phyloP scores from a whole-genome alignment of 2,113 vertebrate genomes.

The Alligator mississippiensis region DNA sequence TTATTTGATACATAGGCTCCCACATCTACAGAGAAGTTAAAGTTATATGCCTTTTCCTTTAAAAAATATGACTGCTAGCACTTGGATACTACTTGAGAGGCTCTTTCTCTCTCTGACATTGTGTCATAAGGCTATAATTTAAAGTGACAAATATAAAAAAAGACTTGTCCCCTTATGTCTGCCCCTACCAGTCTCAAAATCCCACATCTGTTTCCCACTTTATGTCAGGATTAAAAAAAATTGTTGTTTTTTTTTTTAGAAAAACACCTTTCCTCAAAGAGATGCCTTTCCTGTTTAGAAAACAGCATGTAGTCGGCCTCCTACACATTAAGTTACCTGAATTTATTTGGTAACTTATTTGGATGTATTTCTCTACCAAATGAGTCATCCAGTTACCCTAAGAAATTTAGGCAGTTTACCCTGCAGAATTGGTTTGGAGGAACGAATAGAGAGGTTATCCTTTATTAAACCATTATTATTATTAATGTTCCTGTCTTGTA shows the following conservation, averaged over 20 bases:
- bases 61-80: not conserved
- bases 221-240: slow-evolving; percentile 49
- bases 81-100: not conserved
- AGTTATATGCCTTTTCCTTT: slow-evolving; percentile 8
- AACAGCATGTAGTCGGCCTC: not conserved
- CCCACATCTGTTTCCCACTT: slow-evolving; percentile 16
- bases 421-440: not conserved
- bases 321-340: not conserved
- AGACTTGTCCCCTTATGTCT: slow-evolving; percentile 39
- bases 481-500: not conserved
- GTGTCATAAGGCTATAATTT: slow-evolving; percentile 35
- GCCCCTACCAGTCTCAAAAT: not conserved
- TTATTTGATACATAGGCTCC: not conserved
- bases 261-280: not conserved
- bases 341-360: not conserved
- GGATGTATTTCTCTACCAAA: not conserved
- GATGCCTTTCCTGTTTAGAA: not conserved
- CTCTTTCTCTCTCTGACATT: not conserved
- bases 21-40: not conserved
- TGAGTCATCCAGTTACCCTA: not conserved
- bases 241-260: not conserved
- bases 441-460: not conserved
- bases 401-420: not conserved
- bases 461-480: not conserved
- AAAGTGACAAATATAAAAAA: slow-evolving; percentile 39